Conservation (phyloP, 2,888 invertebrate genomes). For the Pachymerium ferrugineum region DNA sequence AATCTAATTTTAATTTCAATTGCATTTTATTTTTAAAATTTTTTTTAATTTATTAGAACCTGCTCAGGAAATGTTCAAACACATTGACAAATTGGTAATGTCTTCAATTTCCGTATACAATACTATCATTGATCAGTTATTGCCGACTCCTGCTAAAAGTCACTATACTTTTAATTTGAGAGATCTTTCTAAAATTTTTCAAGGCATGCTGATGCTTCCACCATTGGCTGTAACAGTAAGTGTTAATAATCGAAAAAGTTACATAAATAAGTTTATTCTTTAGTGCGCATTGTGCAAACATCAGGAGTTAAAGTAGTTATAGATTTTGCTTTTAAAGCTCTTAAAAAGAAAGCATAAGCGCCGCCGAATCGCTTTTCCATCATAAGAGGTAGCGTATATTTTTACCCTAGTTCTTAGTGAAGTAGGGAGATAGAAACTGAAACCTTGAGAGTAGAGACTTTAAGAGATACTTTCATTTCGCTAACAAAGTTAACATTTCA, state of each 20-base stretch:
- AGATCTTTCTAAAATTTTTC: slow-evolving; percentile 62
- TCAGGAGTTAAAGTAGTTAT: no score
- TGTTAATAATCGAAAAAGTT: no score
- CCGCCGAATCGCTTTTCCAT: no score
- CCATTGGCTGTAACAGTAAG: slow-evolving; percentile 44
- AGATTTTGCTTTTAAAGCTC: no score
- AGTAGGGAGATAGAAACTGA: no score
- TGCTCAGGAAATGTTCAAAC: not conserved
- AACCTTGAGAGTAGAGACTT: no score
- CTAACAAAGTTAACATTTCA: not conserved
- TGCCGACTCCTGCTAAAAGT: slow-evolving; percentile 50
- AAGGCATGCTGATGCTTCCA: slow-evolving; percentile 56
- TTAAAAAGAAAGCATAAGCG: no score
- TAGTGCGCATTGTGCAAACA: no score
- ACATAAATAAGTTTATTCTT: no score
- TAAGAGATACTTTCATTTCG: not conserved
- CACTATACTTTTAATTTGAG: slow-evolving; percentile 52
- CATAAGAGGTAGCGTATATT: no score
- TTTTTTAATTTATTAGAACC: not conserved
- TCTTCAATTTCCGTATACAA: slow-evolving; percentile 79
- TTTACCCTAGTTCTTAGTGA: no score
- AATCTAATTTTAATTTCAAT: no score
- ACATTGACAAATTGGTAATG: slow-evolving; percentile 54
- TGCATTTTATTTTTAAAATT: slow-evolving; percentile 46
- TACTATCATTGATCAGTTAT: slow-evolving; percentile 63